Conservation (phyloP, 2,888 invertebrate species). For the Calephelis perditalis region DNA sequence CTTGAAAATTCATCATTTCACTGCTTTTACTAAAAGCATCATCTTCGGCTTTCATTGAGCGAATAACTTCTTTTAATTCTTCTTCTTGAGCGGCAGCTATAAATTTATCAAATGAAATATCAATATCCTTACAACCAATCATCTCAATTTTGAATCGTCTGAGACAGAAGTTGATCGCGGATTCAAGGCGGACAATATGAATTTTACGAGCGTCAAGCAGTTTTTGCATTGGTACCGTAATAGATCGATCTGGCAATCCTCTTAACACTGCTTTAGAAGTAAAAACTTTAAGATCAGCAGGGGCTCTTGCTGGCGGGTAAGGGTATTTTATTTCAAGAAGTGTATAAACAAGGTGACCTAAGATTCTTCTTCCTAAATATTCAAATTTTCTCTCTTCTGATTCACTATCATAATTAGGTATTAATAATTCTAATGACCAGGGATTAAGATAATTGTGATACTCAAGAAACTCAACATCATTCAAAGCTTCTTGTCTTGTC, state of each 20-base stretch:
- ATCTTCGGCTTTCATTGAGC: constrained; percentile 53
- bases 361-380: constrained; percentile 58
- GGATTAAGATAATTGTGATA: constrained; percentile 74
- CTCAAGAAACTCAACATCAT: constrained; percentile 74
- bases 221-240: constrained; percentile 55
- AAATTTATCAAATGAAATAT: constrained; percentile 60
- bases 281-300: constrained; percentile 55
- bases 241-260: constrained; percentile 58
- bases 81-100: constrained; percentile 44
- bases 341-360: constrained; percentile 75
- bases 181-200: constrained; percentile 61
- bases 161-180: constrained; percentile 79
- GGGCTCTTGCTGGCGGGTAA: constrained; percentile 46
- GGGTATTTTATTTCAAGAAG: constrained; percentile 71
- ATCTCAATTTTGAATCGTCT: constrained; percentile 73
- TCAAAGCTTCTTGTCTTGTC: constrained; percentile 71
- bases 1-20: constrained; percentile 38
- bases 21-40: constrained; percentile 44
- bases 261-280: constrained; percentile 58
- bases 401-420: constrained; percentile 58
- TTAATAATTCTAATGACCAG: constrained; percentile 70
- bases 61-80: constrained; percentile 53
- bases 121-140: constrained; percentile 67
- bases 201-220: constrained; percentile 58
- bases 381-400: constrained; percentile 63